Conservation (phyloP, 37 sponge, comb jelly and placozoan species). For the Dysidea cf. avara region DNA sequence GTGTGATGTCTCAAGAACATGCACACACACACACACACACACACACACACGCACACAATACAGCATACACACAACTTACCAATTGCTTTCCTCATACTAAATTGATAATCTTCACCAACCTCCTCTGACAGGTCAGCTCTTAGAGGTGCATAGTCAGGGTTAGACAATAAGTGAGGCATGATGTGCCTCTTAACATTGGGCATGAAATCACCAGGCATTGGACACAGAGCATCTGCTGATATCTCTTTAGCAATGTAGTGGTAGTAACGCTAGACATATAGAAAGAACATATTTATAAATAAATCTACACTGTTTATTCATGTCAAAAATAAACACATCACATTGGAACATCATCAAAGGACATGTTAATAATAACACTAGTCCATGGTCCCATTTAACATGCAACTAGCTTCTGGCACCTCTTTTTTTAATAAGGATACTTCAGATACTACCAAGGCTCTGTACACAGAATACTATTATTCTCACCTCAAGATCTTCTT, state of each 20-base stretch:
- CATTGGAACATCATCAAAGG: no score
- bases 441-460: no score
- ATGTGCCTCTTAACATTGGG: slow-evolving; percentile 36
- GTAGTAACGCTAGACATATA: slow-evolving; percentile 65
- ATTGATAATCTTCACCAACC: slow-evolving; percentile 64
- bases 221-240: slow-evolving; percentile 37
- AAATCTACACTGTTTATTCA: background rate
- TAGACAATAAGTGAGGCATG: slow-evolving; percentile 25
- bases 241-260: slow-evolving; percentile 80
- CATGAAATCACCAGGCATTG: slow-evolving; percentile 58
- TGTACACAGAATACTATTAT: no score
- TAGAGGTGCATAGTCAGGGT: slow-evolving; percentile 56
- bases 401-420: no score
- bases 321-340: no score
- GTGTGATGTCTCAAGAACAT: no score
- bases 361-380: no score
- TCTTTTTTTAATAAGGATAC: no score
- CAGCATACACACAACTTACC: no score
- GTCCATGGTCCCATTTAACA: no score
- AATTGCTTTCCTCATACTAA: slow-evolving; percentile 73
- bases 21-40: no score
- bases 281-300: background rate
- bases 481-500: slow-evolving; percentile 65
- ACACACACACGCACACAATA: no score
- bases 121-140: slow-evolving; percentile 59